Percentiles rank a stretch among this genome's conserved stretches.
phyloP scores from a whole-genome alignment of 2,888 invertebrate genomes.

The Lasioglossum zephyrum region DNA sequence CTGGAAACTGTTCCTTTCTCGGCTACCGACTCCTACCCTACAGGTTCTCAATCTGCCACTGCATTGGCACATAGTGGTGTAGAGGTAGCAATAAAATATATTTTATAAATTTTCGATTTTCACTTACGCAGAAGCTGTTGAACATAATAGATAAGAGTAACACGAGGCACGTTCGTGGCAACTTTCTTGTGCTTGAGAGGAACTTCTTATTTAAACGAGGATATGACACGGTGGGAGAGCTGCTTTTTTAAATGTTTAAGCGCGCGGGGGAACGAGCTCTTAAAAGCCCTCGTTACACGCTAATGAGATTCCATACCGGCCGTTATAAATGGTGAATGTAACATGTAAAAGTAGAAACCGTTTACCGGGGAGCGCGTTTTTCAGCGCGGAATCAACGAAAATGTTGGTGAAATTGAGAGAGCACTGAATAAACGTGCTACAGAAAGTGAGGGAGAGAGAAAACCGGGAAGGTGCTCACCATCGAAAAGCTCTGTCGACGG shows the following conservation, averaged over 20 bases:
- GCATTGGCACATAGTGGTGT: too few species aligned
- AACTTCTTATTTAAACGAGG: not conserved
- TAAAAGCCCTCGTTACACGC: not conserved
- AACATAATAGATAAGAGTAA: not conserved
- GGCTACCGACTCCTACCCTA: not conserved
- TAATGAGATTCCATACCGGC: conserved; percentile 4
- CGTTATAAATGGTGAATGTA: conserved; percentile 1
- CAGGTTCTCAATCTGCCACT: too few species aligned
- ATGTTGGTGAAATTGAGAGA: not conserved
- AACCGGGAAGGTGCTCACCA: not conserved
- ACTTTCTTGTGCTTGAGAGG: not conserved
- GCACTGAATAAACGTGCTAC: not conserved
- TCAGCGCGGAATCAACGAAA: conserved; percentile 2
- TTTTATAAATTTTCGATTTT: too few species aligned
- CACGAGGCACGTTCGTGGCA: not conserved
- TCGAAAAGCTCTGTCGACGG: not conserved
- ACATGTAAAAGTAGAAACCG: not conserved
- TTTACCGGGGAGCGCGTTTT: not conserved
- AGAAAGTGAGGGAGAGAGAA: not conserved
- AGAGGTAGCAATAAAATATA: too few species aligned
- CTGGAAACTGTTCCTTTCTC: conserved; percentile 44
- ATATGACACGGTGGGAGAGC: not conserved
- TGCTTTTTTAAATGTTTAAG: not conserved
- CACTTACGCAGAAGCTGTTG: not conserved
- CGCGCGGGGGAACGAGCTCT: not conserved